Evolutionary conservation across 2,888 invertebrate species (phyloP).

Genomic region (Zygothrica quintamaculata): DNA sequence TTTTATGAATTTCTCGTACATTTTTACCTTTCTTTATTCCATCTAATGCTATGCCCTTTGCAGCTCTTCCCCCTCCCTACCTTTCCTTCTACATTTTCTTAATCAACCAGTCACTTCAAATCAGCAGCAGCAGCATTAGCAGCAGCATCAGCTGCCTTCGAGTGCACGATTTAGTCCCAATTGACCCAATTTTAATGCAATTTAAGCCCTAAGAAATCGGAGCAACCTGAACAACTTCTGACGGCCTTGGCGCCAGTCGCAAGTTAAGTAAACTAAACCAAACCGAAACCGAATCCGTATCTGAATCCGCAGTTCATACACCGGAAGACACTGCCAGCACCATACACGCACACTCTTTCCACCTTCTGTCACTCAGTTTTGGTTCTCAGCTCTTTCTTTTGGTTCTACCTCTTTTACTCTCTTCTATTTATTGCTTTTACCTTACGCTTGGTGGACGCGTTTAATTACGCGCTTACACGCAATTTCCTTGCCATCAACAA

Average conservation of each 20-base stretch:
- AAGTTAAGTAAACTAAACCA: slow-evolving; percentile 10
- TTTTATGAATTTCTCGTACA: slow-evolving; percentile 2
- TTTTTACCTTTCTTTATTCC: no score
- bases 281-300: slow-evolving; percentile 21
- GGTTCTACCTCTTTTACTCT: background rate
- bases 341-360: background rate
- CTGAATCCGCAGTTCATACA: no score
- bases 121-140: slow-evolving; percentile 34
- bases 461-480: slow-evolving; percentile 74
- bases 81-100: background rate
- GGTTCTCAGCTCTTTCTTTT: background rate
- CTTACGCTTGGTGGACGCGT: slow-evolving; percentile 36
- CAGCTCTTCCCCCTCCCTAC: background rate
- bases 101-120: slow-evolving; percentile 27
- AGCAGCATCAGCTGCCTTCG: slow-evolving; percentile 23
- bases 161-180: slow-evolving; percentile 49
- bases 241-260: slow-evolving; percentile 30
- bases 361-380: background rate
- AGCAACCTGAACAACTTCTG: slow-evolving; percentile 5
- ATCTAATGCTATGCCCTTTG: no score
- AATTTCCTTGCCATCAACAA: slow-evolving; percentile 56
- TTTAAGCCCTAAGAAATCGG: slow-evolving; percentile 40
- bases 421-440: background rate
- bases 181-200: slow-evolving; percentile 72
- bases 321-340: slow-evolving; percentile 10